These are phyloP conservation scores for Rhyacophila brunnea DNA, from an alignment of 1,140 invertebrate genomes.

Conservation along the genomic window DNA sequence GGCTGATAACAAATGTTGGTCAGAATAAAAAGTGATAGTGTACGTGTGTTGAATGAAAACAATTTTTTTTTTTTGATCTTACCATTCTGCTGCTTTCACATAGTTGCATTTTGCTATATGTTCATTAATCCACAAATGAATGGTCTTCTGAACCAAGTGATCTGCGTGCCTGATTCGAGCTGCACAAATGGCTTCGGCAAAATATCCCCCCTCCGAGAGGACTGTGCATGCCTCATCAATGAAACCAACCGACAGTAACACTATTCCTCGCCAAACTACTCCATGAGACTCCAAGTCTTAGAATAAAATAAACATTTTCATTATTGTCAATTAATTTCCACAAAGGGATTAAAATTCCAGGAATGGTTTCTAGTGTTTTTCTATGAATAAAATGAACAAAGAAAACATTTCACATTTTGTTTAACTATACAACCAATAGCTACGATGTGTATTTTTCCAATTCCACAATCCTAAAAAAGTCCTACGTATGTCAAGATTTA, in stretches of 20 bases:
- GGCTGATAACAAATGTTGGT: too few species aligned
- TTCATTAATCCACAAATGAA: slow-evolving; percentile 55
- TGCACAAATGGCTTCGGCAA: slow-evolving; percentile 49
- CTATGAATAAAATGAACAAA: too few species aligned
- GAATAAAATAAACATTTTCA: neutral
- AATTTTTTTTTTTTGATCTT: slow-evolving; percentile 15
- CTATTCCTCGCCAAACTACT: slow-evolving; percentile 15
- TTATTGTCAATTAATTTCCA: too few species aligned
- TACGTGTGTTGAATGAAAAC: too few species aligned
- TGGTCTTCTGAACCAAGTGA: slow-evolving; percentile 57
- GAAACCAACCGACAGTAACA: slow-evolving; percentile 6
- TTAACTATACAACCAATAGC: too few species aligned
- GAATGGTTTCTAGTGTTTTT: too few species aligned
- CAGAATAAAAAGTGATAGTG: too few species aligned
- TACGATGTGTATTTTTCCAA: too few species aligned
- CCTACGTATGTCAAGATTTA: too few species aligned
- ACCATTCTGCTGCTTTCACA: slow-evolving; percentile 64
- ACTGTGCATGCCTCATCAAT: slow-evolving; percentile 23
- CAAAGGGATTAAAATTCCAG: too few species aligned
- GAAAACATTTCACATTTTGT: too few species aligned
- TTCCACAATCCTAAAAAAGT: too few species aligned
- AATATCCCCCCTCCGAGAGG: slow-evolving; percentile 30
- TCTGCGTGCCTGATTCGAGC: slow-evolving; percentile 62
- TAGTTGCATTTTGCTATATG: slow-evolving; percentile 49
- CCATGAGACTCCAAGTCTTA: neutral